Evolutionary conservation across 2,113 vertebrate genomes (phyloP), one percentile per base, ranked within the genome.

Genomic region (Cyprinodon brontotheroides): DNA sequence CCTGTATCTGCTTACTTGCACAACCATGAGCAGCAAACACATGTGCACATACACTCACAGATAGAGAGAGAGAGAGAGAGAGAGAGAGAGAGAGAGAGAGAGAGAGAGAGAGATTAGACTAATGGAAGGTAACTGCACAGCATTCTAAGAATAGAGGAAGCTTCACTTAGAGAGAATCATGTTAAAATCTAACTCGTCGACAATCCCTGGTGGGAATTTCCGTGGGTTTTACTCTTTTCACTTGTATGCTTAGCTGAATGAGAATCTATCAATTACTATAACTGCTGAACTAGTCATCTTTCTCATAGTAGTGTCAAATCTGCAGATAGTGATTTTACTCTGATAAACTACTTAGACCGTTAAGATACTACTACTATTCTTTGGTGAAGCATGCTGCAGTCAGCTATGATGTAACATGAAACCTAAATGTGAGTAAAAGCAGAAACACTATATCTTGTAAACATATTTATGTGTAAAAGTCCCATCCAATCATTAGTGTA

Each of bases 141-240:
- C 10, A 3, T 91, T 92, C 86, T 86, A 70, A 84, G 90, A 92
- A 90, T 64, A 85, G 62, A 85, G 86, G 90, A 90, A 89, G 75
- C 78, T 72, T 65, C 29, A 10, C 50, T 83, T 65, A 70, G 37
- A 38, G 43, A 74, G 60, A 69, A 14, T 61, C 48, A 72, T 15
- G 60, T 62, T 43, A 78, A 62, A 57, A 68, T 36, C 29, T 22
- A 64, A 66, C 57, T n/a, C 20, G n/a, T 11, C 70, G 45, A 69
- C 41, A 65, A 70, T 36, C 38, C 82, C 22, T 66, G 20, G 17
- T 47, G 92, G 89, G 90, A 65, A 73, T 89, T 92, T 91, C 88
- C 81, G 37, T 67, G 12, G 61, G 57, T 40, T 64, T 67, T 78
- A 48, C 37, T 75, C 7, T 74, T 11, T 80, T 64, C 66, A 63